Evolutionary conservation across 2,113 vertebrate genomes (phyloP).

Genomic region (Forbesichthys agassizii): DNA sequence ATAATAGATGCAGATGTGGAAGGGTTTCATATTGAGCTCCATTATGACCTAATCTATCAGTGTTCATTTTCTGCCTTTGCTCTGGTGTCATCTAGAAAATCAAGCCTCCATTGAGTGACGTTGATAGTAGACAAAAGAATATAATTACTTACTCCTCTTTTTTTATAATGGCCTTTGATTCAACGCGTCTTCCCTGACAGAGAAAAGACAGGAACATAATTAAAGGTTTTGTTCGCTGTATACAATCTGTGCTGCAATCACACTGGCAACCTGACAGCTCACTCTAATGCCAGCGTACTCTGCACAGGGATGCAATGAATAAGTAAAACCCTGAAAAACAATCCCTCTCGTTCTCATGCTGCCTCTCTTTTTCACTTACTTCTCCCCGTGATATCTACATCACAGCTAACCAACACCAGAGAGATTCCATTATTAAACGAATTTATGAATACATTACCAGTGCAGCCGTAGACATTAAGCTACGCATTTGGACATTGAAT

Average conservation of each 20-base stretch:
- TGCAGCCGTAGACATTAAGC: constrained; percentile 19
- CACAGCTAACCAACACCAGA: constrained; percentile 34
- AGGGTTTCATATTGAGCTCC: constrained; percentile 14
- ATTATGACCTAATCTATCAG: constrained; percentile 51
- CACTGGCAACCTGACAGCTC: constrained; percentile 59
- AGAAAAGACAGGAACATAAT: constrained; percentile 66
- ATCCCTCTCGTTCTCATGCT: constrained; percentile 31
- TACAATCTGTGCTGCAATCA: constrained; percentile 53
- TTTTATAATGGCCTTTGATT: constrained; percentile 61
- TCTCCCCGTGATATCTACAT: constrained; percentile 36
- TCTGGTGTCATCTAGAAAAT: constrained; percentile 26
- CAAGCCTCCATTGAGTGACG: constrained; percentile 50
- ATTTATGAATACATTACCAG: constrained; percentile 65
- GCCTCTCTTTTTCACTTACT: constrained; percentile 13
- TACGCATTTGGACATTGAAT: constrained; percentile 18
- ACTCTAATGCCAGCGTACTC: constrained; percentile 56
- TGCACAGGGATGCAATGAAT: constrained; percentile 50
- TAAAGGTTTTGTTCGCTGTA: constrained; percentile 67
- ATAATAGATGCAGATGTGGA: constrained; percentile 15
- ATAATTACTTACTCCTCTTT: constrained; percentile 71
- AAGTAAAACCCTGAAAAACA: constrained; percentile 58
- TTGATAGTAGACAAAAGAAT: constrained; percentile 65
- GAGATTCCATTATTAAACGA: constrained; percentile 54
- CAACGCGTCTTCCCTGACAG: constrained; percentile 66
- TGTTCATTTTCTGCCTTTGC: constrained; percentile 16